These are phyloP conservation scores for Loripinus fragilis DNA, from an alignment of 2,888 invertebrate species.

Conservation along the genomic window DNA sequence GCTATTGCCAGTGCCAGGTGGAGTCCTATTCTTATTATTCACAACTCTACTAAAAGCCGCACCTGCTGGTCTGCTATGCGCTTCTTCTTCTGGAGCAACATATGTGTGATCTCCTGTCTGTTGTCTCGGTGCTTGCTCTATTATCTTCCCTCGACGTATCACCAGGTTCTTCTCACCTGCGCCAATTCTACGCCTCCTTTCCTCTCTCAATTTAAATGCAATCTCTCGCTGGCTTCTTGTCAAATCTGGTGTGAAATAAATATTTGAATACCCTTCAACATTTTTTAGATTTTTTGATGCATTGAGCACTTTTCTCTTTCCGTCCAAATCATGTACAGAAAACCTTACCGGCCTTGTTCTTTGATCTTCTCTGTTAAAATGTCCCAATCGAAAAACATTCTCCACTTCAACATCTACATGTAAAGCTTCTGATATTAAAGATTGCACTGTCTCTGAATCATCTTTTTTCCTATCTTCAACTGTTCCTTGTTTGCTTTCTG, in stretches of 20 bases:
- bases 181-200: background rate
- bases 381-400: background rate
- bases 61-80: background rate
- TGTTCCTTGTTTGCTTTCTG: background rate
- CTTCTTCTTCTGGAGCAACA: background rate
- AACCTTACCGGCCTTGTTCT: background rate
- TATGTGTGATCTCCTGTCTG: constrained; percentile 2
- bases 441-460: background rate
- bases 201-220: constrained; percentile 23
- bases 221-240: constrained; percentile 8
- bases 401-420: background rate
- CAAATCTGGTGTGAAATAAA: constrained; percentile 25
- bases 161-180: constrained; percentile 14
- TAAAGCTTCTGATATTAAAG: background rate
- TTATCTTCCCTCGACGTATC: constrained; percentile 5
- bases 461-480: background rate
- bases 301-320: background rate
- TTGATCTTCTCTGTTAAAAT: too few species aligned
- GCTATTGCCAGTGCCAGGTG: background rate
- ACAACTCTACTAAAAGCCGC: background rate
- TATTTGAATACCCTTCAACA: constrained; percentile 8
- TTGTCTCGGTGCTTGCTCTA: background rate
- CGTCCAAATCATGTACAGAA: background rate
- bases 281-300: constrained; percentile 4
- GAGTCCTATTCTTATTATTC: background rate